Evolutionary conservation across 2,113 vertebrate species (phyloP), one percentile per base, ranked within the genome.

Genomic region (Euleptes europaea): DNA sequence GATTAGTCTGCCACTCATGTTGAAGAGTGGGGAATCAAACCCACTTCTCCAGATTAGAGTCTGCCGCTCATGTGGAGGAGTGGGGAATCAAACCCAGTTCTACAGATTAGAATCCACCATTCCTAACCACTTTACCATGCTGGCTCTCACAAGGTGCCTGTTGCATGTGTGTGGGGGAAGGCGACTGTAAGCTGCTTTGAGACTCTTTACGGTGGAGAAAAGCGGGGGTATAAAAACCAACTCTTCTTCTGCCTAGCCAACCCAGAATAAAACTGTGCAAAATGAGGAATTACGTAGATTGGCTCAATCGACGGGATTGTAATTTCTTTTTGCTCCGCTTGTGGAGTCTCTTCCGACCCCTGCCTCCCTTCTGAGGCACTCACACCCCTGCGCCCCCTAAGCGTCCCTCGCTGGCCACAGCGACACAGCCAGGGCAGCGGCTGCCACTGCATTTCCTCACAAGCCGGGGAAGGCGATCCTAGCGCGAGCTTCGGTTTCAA

Each of bases 401-500:
- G 28, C 10, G 3, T 23, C 91, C 82, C 86, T 72, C 87, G 74
- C 40, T 77, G 19, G 84, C 75, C 89, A 87, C 78, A 74, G 75
- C 88, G 57, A 86, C 33, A 35, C 66, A 15, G 33, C 66, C 66
- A 69, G 66, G 31, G n/a, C 33, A 3, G 66, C 31, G 83, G 91
- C 85, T 70, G 0, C 88, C 1, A 14, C 82, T 67, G 0, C 35
- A 47, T 90, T 94, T 95, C 93, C 94, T 85, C 79, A 87, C 90
- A 83, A 92, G 91, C 91, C 93, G 31, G 26, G 17, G 54, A 94
- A 95, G 94, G 87, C 70, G 82, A 88, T 94, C 94, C 84, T 88
- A 90, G 94, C 94, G 88, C 0, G 84, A 93, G 94, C 91, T 95
- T 92, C 86, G 70, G 87, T 95, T 96, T 96, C 95, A 93, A 93